Evolutionary conservation across 2,797 vertebrate species (phyloP), one percentile per base, ranked within the genome.

Genomic region (Falco peregrinus): DNA sequence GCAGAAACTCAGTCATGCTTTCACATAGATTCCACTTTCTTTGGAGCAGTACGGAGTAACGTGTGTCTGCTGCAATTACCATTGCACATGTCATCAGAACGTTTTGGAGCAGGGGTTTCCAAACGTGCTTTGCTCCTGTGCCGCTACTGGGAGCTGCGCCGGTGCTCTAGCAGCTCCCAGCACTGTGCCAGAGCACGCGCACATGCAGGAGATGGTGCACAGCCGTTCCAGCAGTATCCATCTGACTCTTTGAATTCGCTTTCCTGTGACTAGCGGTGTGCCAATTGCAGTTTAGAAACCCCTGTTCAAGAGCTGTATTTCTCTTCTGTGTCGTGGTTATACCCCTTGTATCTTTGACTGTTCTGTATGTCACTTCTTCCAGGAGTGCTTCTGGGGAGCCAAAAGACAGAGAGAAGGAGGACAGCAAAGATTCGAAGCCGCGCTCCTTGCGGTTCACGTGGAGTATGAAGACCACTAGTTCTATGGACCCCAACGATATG

Each of bases 381-480:
- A 99, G 99, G 97, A 99, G 98, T 48, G 94, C 95, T 16, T 98
- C 99, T 11, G 99, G 99, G 20, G 99, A 99, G 17, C 97, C 98
- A 4, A 99, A 99, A 90, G 99, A 99, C 37, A 96, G 98, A 60
- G 98, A 98, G 39, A 98, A 98, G 84, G 99, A 99, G 7, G 98
- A 98, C 24, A 85, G 89, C 14, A 99, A 99, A 73, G 99, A 99
- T 97, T 98, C 99, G 5, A 99, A 99, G 97, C 99, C 99, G 4
- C 99, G 99, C 26, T 98, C 98, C 64, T 84, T 98, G 80, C 98
- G 99, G 63, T 99, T 99, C 97, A 99, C 99, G 0, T 99, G 99
- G 99, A 99, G 99, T 91, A 99, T 99, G 99, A 99, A 99, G 98
- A 99, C 99, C 97, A 99, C 99, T 6, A 99, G 99, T 64, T 99